A percentile compares a stretch with the other conserved stretches of the same genome.
Evolutionary conservation across 2,113 vertebrate genomes (phyloP).

Genomic region (Tachysurus fulvidraco): DNA sequence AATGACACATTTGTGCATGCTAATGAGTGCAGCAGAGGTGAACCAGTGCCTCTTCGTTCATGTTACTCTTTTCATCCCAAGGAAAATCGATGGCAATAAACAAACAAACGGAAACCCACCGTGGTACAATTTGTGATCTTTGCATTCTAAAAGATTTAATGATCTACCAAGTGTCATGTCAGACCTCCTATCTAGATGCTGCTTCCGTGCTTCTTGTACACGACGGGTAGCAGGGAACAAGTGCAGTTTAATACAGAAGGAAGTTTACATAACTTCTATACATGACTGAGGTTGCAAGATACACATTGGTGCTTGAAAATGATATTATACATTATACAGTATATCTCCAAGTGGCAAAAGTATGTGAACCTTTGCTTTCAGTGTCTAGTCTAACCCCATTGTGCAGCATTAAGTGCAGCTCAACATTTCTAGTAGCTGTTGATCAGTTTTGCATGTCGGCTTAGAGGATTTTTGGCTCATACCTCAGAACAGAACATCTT

Average conservation of each 20-base stretch:
- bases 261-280: background rate
- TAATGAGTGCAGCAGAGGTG: constrained; percentile 8
- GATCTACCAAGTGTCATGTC: background rate
- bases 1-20: constrained; percentile 14
- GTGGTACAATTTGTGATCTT: background rate
- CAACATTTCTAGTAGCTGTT: no score
- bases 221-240: background rate
- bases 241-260: background rate
- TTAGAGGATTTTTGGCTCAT: no score
- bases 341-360: no score
- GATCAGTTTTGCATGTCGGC: no score
- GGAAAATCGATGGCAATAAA: constrained; percentile 1
- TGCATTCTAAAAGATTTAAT: background rate
- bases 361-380: no score
- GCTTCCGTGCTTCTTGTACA: background rate
- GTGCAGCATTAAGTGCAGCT: no score
- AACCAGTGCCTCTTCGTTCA: background rate
- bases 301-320: background rate
- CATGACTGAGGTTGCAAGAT: background rate
- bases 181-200: background rate
- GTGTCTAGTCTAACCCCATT: no score
- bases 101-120: constrained; percentile 7
- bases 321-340: no score
- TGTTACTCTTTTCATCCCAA: background rate
- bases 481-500: no score